These are phyloP conservation scores for Clinocottus analis DNA, from an alignment of 2,113 vertebrate genomes.

Conservation along the genomic window DNA sequence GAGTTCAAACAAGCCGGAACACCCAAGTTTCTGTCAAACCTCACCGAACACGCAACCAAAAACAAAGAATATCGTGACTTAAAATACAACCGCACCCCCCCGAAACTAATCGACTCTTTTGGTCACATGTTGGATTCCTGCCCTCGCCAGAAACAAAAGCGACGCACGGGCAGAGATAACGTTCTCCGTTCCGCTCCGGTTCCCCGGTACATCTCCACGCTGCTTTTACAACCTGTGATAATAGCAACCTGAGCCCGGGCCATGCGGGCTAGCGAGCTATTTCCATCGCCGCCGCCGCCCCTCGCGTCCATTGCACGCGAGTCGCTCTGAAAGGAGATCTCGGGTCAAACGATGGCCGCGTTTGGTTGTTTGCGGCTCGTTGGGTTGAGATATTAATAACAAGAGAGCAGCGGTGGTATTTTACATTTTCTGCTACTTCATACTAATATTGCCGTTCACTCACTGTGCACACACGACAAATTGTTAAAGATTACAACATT, in stretches of 20 bases:
- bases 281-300: conserved; percentile 33
- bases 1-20: conserved; percentile 10
- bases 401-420: no score
- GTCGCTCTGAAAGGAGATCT: conserved; percentile 4
- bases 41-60: no score
- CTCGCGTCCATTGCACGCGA: background rate
- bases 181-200: conserved; percentile 50
- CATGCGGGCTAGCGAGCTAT: conserved; percentile 40
- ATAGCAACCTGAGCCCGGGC: conserved; percentile 6
- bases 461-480: no score
- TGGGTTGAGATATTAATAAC: no score
- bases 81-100: no score
- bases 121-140: background rate
- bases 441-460: no score
- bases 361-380: no score
- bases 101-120: no score
- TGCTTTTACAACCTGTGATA: conserved; percentile 38
- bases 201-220: conserved; percentile 24
- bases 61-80: background rate
- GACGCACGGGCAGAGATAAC: conserved; percentile 35
- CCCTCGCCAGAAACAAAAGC: background rate
- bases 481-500: no score
- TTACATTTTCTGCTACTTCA: no score
- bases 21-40: background rate
- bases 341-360: no score